Evolutionary conservation across 2,113 vertebrate species (phyloP).

Genomic region (Lophius piscatorius): DNA sequence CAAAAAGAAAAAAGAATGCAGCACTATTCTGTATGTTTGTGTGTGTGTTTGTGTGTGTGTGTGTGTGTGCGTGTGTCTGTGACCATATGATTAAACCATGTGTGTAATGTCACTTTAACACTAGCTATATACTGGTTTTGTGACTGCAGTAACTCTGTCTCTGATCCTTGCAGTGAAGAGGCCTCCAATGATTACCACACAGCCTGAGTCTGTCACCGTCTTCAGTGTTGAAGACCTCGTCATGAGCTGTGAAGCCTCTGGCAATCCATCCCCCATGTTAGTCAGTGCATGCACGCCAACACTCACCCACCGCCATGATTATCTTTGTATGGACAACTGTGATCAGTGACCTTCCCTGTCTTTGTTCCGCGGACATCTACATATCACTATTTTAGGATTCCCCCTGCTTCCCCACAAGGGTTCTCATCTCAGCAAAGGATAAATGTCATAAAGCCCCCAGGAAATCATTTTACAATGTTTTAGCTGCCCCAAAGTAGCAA

Average conservation of each 20-base stretch:
- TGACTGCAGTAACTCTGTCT: constrained; percentile 17
- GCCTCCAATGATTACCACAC: constrained; percentile 69
- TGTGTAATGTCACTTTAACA: neutral
- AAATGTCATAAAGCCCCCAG: constrained; percentile 67
- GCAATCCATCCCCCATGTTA: constrained; percentile 70
- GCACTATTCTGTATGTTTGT: neutral
- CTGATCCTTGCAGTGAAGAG: constrained; percentile 60
- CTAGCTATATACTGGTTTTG: too few relatives aligned
- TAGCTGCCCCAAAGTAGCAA: constrained; percentile 58
- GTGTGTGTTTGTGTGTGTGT: neutral
- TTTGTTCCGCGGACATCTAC: constrained; percentile 62
- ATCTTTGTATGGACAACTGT: constrained; percentile 14
- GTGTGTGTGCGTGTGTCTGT: neutral
- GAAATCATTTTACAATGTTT: constrained; percentile 58
- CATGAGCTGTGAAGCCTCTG: constrained; percentile 71
- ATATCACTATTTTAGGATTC: constrained; percentile 60
- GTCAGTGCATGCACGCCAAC: constrained; percentile 32
- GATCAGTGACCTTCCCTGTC: constrained; percentile 52
- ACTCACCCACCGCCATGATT: constrained; percentile 14
- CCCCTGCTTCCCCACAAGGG: constrained; percentile 45
- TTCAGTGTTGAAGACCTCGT: constrained; percentile 71
- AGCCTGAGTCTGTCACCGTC: constrained; percentile 71
- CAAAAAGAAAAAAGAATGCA: constrained; percentile 32
- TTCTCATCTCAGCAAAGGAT: constrained; percentile 61
- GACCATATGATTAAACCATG: neutral